Conservation (phyloP, 2,888 invertebrate species). For the Nemapogon koenigi region DNA sequence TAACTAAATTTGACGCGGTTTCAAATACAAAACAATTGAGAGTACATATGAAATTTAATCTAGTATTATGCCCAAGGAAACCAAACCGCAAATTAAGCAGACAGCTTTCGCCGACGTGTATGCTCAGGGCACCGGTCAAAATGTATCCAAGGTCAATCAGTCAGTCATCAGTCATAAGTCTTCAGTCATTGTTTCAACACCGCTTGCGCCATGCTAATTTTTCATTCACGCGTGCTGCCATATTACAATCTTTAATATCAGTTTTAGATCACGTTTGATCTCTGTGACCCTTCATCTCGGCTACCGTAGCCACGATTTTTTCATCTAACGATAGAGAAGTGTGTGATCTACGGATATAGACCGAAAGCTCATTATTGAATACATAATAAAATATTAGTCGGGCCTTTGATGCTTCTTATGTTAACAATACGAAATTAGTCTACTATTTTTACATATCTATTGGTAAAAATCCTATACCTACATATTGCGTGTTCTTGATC, state of each 20-base stretch:
- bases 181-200: conserved; percentile 21
- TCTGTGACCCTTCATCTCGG: conserved; percentile 56
- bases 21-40: too few relatives aligned
- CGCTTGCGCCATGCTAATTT: conserved; percentile 41
- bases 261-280: conserved; percentile 59
- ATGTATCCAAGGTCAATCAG: conserved; percentile 5
- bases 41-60: background rate
- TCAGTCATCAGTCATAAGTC: conserved; percentile 5
- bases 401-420: conserved; percentile 39
- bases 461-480: too few relatives aligned
- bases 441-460: too few relatives aligned
- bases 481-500: too few relatives aligned
- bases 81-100: conserved; percentile 1
- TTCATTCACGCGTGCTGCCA: conserved; percentile 55
- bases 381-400: conserved; percentile 20
- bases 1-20: too few relatives aligned
- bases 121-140: background rate
- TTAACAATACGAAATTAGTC: conserved; percentile 55
- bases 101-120: background rate
- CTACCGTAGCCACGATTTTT: conserved; percentile 56
- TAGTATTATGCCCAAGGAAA: background rate
- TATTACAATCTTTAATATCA: conserved; percentile 52
- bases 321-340: conserved; percentile 22
- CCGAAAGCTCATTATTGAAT: conserved; percentile 21
- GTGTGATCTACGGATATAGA: conserved; percentile 19